Evolutionary conservation across 2,113 vertebrate genomes (phyloP).

Genomic region (Hiodon tergisus): DNA sequence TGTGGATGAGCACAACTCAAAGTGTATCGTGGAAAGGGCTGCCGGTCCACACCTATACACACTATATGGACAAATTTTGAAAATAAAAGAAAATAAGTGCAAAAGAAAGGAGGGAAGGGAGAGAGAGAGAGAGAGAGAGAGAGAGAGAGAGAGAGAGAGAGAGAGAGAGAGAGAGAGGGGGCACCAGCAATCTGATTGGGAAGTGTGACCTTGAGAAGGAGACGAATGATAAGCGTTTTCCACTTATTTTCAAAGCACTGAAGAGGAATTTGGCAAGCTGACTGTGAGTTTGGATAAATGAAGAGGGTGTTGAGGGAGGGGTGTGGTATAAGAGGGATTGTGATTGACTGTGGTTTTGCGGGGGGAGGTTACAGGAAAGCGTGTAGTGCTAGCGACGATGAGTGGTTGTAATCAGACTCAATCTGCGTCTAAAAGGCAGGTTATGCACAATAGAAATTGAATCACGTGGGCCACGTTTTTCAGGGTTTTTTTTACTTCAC

Average conservation of each 20-base stretch:
- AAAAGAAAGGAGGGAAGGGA: constrained; percentile 37
- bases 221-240: not conserved
- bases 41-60: constrained; percentile 61
- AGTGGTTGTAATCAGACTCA: too few relatives aligned
- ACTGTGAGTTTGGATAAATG: not conserved
- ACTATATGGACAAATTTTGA: constrained; percentile 54
- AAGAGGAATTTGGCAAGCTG: not conserved
- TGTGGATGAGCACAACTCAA: constrained; percentile 54
- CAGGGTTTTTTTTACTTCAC: too few relatives aligned
- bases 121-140: constrained; percentile 34
- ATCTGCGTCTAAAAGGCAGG: too few relatives aligned
- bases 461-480: too few relatives aligned
- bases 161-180: constrained; percentile 14
- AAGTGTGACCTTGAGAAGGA: not conserved
- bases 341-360: too few relatives aligned
- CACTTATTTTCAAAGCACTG: not conserved
- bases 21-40: constrained; percentile 54
- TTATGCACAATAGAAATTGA: too few relatives aligned
- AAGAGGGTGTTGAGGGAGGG: too few relatives aligned
- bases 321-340: too few relatives aligned
- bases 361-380: too few relatives aligned
- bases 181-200: not conserved
- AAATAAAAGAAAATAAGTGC: constrained; percentile 36
- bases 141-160: constrained; percentile 31
- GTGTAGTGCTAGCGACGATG: too few relatives aligned